Evolutionary conservation across 1,140 invertebrate species (phyloP).

Genomic region (Babylonia areolata): DNA sequence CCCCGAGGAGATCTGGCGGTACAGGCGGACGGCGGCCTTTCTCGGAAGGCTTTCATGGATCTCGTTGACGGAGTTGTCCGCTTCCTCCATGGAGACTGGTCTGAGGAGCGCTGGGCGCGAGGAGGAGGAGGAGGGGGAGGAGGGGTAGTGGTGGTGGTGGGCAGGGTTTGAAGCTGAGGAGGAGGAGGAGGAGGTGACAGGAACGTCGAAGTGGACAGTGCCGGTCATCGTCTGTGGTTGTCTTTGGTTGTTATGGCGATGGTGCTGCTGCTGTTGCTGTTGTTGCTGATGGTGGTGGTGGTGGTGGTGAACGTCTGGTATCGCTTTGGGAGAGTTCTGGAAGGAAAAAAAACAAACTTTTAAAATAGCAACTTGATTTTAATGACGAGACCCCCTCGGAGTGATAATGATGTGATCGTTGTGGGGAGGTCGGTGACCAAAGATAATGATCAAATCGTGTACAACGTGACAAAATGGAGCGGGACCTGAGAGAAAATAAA

Average conservation of each 20-base stretch:
- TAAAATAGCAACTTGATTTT: too few relatives aligned
- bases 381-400: too few relatives aligned
- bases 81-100: constrained; percentile 25
- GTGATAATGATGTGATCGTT: too few relatives aligned
- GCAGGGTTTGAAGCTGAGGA: background rate
- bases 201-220: constrained; percentile 32
- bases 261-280: background rate
- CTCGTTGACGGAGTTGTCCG: constrained; percentile 36
- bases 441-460: too few relatives aligned
- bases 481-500: too few relatives aligned
- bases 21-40: constrained; percentile 27
- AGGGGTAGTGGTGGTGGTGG: too few relatives aligned
- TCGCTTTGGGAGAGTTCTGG: background rate
- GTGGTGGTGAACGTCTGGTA: background rate
- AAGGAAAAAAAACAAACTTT: too few relatives aligned
- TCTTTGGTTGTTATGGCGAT: too few relatives aligned
- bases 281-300: background rate
- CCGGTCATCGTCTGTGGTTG: constrained; percentile 13
- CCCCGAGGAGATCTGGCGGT: constrained; percentile 30
- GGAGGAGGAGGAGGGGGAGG: background rate
- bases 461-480: too few relatives aligned
- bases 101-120: background rate
- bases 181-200: background rate
- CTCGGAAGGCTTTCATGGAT: constrained; percentile 23
- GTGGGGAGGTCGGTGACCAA: too few relatives aligned